Evolutionary conservation across 2,797 vertebrate genomes (phyloP), one percentile per base, ranked within the genome.

Genomic region (Lutjanus argentimaculatus): DNA sequence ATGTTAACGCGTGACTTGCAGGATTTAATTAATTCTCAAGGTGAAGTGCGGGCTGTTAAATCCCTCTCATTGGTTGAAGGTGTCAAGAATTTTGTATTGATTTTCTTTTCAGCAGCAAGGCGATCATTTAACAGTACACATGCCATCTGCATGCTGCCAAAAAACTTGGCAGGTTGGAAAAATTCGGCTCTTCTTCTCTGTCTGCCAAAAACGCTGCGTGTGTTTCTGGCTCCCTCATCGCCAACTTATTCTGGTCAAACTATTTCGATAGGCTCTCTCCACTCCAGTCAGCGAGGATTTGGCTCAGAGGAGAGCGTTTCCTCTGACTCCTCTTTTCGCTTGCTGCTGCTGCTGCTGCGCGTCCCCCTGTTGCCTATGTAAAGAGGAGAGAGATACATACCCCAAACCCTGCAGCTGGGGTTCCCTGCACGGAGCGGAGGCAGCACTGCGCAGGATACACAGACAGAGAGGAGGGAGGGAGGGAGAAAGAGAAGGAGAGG

Each of bases 201-300:
- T 48, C 46, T 77, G 92, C 88, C 92, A 92, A 75, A 79, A 72
- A 67, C 90, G 67, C 91, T 43, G 88, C 82, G 77, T 92, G 89
- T 65, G 87, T 85, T 71, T 65, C 72, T 91, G 90, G 81, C 88
- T 84, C 71, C 68, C 40, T 51, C 67, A 72, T 12, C 77, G 69
- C 74, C 85, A 92, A 92, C 86, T 93, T 93, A 88, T 91, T 89
- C 83, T 70, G 85, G 84, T 91, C 86, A 86, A 91, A 90, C 85
- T 88, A 63, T 85, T 79, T 86, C 64, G 64, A 82, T 46, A 25
- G 71, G 12, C 75, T 53, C 57, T 43, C 76, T 83, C 84, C 63
- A 19, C 72, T 87, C 58, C 75, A 75, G 59, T 77, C 79, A 19
- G 66, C 7, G 51, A 71, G 48, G 76, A 52, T 85, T 78, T 86